phyloP scores from a whole-genome alignment of 2,113 vertebrate species.

The Petaurus breviceps region DNA sequence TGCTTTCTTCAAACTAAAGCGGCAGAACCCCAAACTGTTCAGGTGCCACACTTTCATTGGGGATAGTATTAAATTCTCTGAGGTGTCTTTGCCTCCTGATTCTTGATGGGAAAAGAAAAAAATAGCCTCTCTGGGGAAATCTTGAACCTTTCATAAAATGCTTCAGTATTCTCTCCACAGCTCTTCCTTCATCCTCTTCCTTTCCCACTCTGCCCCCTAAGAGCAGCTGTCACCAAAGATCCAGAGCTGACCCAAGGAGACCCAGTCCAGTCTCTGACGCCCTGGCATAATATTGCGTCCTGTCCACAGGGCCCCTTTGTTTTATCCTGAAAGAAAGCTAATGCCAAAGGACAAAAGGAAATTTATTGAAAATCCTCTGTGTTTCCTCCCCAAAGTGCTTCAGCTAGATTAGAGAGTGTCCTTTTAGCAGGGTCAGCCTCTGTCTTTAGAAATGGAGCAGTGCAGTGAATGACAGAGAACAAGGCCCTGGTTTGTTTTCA shows the following conservation, averaged over 20 bases:
- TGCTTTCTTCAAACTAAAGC: slow-evolving; percentile 51
- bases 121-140: slow-evolving; percentile 32
- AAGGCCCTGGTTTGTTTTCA: slow-evolving; percentile 24
- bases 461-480: background rate
- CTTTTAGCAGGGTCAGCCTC: rapidly evolving
- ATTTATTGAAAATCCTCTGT: background rate
- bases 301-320: background rate
- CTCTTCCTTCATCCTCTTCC: background rate
- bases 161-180: background rate
- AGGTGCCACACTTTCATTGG: slow-evolving; percentile 70
- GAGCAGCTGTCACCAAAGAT: slow-evolving; percentile 7
- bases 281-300: background rate
- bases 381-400: slow-evolving; percentile 20
- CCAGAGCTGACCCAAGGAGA: background rate
- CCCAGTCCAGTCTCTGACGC: background rate
- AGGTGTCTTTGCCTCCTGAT: slow-evolving; percentile 19
- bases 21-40: slow-evolving; percentile 67
- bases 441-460: background rate
- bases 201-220: background rate
- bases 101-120: slow-evolving; percentile 17
- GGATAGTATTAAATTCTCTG: slow-evolving; percentile 68
- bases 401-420: background rate
- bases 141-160: rapidly evolving
- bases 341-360: slow-evolving; percentile 20
- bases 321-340: background rate